A percentile compares a stretch with the other conserved stretches of the same genome.
These are phyloP conservation scores for Peromyscus maniculatus DNA, from an alignment of 2,113 vertebrate species.

Conservation along the genomic window DNA sequence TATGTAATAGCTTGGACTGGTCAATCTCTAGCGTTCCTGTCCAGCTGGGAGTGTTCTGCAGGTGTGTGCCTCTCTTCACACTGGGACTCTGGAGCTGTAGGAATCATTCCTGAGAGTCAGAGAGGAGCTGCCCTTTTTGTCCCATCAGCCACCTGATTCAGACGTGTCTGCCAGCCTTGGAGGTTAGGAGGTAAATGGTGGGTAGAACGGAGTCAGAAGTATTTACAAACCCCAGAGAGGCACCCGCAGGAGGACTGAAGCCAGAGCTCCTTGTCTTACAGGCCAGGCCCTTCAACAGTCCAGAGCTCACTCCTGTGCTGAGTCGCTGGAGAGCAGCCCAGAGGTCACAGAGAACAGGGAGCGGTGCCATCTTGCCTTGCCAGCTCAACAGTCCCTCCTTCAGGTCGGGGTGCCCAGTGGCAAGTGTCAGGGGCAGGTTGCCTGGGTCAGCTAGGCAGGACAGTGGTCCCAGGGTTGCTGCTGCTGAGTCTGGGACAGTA, in stretches of 20 bases:
- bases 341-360: neutral
- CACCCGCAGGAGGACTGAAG: neutral
- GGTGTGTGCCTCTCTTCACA: neutral
- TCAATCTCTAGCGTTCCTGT: neutral
- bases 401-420: neutral
- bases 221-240: neutral
- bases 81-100: neutral
- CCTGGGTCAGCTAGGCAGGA: neutral
- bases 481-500: neutral
- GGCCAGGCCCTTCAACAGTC: neutral
- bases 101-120: neutral
- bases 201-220: neutral
- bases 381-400: neutral
- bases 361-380: neutral
- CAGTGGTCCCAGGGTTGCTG: no score
- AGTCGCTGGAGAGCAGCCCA: neutral
- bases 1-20: neutral
- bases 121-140: neutral
- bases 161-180: neutral
- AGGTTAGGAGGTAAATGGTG: neutral
- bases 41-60: neutral
- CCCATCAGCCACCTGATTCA: neutral
- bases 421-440: rapidly evolving
- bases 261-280: neutral
- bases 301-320: neutral